Evolutionary conservation across 2,113 vertebrate species (phyloP).

Genomic region (Salvelinus sp.): DNA sequence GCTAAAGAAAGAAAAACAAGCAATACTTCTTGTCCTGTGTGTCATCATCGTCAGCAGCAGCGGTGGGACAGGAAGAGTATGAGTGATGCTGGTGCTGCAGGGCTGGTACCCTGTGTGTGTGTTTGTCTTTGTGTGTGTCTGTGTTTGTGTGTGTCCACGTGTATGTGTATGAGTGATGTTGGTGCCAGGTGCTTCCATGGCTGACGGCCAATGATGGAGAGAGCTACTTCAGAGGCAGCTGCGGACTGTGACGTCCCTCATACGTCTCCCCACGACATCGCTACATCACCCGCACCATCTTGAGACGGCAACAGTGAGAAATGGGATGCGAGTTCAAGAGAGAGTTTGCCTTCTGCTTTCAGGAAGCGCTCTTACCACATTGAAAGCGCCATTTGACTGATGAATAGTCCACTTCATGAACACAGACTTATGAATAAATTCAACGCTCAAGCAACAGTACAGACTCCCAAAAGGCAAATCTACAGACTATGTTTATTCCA

Average conservation of each 20-base stretch:
- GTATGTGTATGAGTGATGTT: background rate
- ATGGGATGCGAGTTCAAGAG: background rate
- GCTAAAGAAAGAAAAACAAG: constrained; percentile 4
- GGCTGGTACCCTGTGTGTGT: too few relatives aligned
- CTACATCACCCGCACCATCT: background rate
- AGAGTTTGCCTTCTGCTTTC: background rate
- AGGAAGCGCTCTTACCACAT: too few relatives aligned
- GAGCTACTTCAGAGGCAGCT: background rate
- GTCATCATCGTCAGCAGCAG: too few relatives aligned
- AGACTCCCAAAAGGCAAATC: too few relatives aligned
- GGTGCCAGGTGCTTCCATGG: background rate
- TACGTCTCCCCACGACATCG: background rate
- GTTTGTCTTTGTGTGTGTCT: too few relatives aligned
- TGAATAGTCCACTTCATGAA: too few relatives aligned
- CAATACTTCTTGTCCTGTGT: background rate
- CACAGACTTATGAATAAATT: too few relatives aligned
- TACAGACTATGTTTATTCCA: too few relatives aligned
- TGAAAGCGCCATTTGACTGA: too few relatives aligned
- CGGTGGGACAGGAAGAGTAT: too few relatives aligned
- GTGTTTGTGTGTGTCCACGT: background rate
- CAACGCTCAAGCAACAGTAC: too few relatives aligned
- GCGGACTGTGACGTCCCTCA: background rate
- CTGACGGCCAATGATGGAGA: background rate
- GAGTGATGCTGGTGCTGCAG: too few relatives aligned
- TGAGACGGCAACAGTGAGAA: background rate